Evolutionary conservation across 1,140 invertebrate genomes (phyloP).

Genomic region (Gonatopus flavifemur): DNA sequence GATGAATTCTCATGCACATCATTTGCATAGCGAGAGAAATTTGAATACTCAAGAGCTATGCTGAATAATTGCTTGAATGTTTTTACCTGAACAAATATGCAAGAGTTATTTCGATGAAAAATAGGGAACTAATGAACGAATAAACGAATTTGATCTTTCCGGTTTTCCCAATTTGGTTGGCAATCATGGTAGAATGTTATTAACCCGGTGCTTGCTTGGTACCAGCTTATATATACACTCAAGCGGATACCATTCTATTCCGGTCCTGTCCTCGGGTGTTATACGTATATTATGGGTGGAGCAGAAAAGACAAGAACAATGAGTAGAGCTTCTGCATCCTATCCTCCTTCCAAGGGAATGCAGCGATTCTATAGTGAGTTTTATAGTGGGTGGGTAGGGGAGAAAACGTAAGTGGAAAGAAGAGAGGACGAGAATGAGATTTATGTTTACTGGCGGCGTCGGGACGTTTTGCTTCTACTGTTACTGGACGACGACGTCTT

Average conservation of each 20-base stretch:
- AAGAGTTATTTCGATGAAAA: too few species aligned
- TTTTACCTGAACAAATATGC: too few species aligned
- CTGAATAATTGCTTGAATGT: too few species aligned
- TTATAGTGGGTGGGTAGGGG: background rate
- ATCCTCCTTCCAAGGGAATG: slow-evolving; percentile 16
- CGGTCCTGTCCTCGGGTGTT: slow-evolving; percentile 30
- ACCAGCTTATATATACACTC: too few species aligned
- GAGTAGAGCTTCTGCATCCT: slow-evolving; percentile 40
- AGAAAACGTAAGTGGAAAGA: slow-evolving; percentile 1
- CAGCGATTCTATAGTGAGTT: slow-evolving; percentile 36
- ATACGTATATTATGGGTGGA: too few species aligned
- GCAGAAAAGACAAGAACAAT: slow-evolving; percentile 57
- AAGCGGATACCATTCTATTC: slow-evolving; percentile 50
- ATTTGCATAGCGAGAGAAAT: too few species aligned
- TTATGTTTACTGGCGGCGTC: slow-evolving; percentile 40
- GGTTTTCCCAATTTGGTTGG: slow-evolving; percentile 19
- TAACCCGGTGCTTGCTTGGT: slow-evolving; percentile 24
- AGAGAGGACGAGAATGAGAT: slow-evolving; percentile 34
- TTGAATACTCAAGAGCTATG: too few species aligned
- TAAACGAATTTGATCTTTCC: too few species aligned
- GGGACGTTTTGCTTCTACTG: slow-evolving; percentile 41
- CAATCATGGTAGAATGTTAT: too few species aligned
- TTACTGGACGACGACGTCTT: slow-evolving; percentile 13
- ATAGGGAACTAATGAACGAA: too few species aligned
- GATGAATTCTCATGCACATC: too few species aligned